Percentiles rank a stretch among this genome's conserved stretches.
These are phyloP conservation scores for Artibeus lituratus DNA, from an alignment of 2,797 vertebrate genomes.

Conservation along the genomic window DNA sequence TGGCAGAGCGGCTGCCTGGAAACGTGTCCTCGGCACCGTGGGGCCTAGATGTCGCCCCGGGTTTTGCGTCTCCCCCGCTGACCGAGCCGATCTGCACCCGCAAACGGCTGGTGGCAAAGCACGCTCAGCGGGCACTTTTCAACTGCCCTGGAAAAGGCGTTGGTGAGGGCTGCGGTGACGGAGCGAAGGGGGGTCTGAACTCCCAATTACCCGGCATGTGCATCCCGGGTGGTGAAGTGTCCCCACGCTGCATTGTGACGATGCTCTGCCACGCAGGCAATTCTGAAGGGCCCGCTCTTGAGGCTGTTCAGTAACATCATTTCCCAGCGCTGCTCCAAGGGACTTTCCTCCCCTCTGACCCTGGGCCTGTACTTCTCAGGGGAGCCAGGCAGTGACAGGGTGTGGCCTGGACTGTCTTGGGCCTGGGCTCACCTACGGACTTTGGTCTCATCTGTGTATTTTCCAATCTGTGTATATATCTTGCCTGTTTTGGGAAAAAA, in stretches of 20 bases:
- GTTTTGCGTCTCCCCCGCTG: background rate
- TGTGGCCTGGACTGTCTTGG: accelerated
- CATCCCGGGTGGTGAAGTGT: background rate
- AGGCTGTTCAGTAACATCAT: background rate
- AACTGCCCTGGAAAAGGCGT: background rate
- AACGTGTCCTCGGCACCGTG: background rate
- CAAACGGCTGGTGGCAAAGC: background rate
- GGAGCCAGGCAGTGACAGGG: background rate
- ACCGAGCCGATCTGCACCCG: background rate
- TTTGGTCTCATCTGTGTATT: background rate
- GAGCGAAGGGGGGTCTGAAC: background rate
- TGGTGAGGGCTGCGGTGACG: background rate
- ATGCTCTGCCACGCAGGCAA: background rate
- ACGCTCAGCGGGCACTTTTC: background rate
- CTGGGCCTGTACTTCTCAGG: accelerated
- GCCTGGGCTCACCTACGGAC: accelerated
- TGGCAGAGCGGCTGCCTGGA: background rate
- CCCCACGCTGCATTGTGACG: background rate
- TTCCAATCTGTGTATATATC: background rate
- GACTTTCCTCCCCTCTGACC: too few species aligned
- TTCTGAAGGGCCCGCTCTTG: background rate
- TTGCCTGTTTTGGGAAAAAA: background rate
- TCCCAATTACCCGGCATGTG: background rate
- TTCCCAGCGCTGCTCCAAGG: accelerated
- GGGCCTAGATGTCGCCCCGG: background rate